phyloP scores from a whole-genome alignment of 2,113 vertebrate genomes.

The Okapia johnstoni region DNA sequence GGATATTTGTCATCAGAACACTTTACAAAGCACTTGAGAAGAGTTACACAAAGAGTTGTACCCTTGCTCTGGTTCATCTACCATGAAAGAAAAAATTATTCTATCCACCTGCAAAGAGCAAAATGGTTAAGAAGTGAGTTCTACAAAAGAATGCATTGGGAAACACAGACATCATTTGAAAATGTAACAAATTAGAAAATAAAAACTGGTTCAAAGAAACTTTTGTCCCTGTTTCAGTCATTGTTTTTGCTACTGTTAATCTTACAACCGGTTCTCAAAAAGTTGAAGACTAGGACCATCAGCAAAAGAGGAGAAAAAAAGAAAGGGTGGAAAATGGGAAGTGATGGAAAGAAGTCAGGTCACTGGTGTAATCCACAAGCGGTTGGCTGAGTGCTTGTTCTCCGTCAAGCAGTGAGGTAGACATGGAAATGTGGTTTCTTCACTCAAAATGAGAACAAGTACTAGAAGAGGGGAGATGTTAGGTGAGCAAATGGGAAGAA shows the following conservation, averaged over 20 bases:
- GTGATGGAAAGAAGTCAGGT: not conserved
- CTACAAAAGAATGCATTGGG: not conserved
- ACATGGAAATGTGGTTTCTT: not conserved
- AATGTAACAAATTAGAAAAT: not conserved
- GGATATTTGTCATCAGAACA: conserved; percentile 2
- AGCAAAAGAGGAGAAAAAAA: not conserved
- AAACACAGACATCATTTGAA: not conserved
- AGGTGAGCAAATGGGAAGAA: not conserved
- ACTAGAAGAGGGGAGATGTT: not conserved
- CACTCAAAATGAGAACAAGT: not conserved
- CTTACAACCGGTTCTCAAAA: not conserved
- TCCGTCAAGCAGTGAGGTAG: not conserved
- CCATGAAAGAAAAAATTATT: not conserved
- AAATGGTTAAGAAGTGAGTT: not conserved
- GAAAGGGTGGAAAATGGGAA: not conserved
- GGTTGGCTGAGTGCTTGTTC: not conserved
- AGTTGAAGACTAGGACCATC: not conserved
- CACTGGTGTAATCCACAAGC: not conserved
- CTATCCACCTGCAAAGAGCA: not conserved
- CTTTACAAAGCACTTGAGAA: not conserved
- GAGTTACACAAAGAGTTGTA: not conserved
- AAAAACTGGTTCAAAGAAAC: not conserved
- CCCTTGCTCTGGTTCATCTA: not conserved
- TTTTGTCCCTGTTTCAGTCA: not conserved
- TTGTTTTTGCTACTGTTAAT: not conserved